These are phyloP conservation scores for Cervus canadensis DNA, from an alignment of 2,113 vertebrate genomes.

Conservation along the genomic window DNA sequence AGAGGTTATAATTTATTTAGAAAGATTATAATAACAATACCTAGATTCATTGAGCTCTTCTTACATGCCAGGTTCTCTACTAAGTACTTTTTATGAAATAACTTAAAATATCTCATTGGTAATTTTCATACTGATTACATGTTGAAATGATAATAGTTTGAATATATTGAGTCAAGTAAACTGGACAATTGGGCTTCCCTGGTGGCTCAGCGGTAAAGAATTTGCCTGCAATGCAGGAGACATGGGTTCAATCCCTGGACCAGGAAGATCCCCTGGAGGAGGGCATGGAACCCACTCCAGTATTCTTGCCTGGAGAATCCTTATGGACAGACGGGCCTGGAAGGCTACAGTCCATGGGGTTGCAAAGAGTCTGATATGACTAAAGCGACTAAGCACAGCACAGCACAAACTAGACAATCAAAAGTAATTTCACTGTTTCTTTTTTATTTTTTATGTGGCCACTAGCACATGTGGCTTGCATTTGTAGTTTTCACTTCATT, in stretches of 20 bases:
- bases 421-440: background rate
- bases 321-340: background rate
- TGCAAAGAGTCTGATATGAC: background rate
- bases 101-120: background rate
- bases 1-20: background rate
- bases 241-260: background rate
- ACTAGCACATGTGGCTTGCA: background rate
- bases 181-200: background rate
- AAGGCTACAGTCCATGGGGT: background rate
- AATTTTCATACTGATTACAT: background rate
- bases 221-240: background rate
- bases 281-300: background rate
- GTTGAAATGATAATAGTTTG: background rate
- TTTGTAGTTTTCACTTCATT: background rate
- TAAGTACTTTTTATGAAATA: background rate
- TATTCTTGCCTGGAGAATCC: background rate
- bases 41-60: background rate
- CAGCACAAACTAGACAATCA: background rate
- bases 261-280: background rate
- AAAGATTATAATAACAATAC: background rate
- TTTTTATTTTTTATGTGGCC: background rate
- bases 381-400: background rate
- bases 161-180: background rate
- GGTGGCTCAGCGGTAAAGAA: background rate
- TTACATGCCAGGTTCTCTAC: background rate